These are phyloP conservation scores for Betta splendens DNA, from an alignment of 2,797 vertebrate genomes.

Conservation along the genomic window DNA sequence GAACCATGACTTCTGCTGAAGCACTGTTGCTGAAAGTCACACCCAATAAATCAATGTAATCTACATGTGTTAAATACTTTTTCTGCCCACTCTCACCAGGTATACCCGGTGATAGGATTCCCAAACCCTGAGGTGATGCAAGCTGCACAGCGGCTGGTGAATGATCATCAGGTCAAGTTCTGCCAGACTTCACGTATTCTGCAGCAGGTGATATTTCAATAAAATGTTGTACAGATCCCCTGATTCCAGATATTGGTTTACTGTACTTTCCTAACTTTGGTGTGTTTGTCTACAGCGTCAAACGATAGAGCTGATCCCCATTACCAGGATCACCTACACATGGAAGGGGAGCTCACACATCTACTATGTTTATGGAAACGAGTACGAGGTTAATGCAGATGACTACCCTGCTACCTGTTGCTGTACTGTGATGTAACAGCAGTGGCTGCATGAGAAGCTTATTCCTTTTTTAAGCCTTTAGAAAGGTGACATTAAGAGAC, in stretches of 20 bases:
- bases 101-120: slow-evolving; percentile 81
- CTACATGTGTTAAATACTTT: slow-evolving; percentile 4
- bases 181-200: slow-evolving; percentile 75
- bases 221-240: slow-evolving; percentile 1
- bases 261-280: slow-evolving; percentile 21
- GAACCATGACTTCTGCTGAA: too few relatives aligned
- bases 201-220: slow-evolving; percentile 77
- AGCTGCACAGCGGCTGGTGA: slow-evolving; percentile 78
- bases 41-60: background rate
- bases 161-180: slow-evolving; percentile 77
- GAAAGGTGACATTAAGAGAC: background rate
- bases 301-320: slow-evolving; percentile 83
- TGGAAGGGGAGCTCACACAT: slow-evolving; percentile 79
- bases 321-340: slow-evolving; percentile 81
- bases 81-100: slow-evolving; percentile 61
- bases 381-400: slow-evolving; percentile 77
- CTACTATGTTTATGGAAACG: slow-evolving; percentile 85
- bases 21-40: too few relatives aligned
- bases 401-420: slow-evolving; percentile 84
- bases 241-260: slow-evolving; percentile 4
- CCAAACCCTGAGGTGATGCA: slow-evolving; percentile 72
- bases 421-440: slow-evolving; percentile 76
- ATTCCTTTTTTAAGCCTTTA: background rate
- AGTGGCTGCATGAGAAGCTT: background rate
- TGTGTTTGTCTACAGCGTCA: slow-evolving; percentile 81